A percentile compares a stretch with the other conserved stretches of the same genome.
Conservation (phyloP, 2,888 invertebrate genomes). For the Drosophila engyochracea region DNA sequence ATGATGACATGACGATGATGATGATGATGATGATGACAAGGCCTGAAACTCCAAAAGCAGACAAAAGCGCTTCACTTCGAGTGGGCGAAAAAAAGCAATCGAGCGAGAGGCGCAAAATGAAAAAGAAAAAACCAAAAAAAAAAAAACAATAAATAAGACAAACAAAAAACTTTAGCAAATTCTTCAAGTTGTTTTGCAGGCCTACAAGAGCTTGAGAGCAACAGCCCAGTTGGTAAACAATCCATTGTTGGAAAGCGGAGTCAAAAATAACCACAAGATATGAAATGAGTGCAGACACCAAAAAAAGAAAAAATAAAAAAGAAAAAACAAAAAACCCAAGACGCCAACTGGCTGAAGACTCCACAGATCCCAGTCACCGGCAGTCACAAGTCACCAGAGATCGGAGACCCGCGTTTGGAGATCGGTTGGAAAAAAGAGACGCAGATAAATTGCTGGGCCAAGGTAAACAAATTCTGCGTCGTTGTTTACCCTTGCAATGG, state of each 20-base stretch:
- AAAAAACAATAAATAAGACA: background rate
- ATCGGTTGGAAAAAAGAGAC: conserved; percentile 13
- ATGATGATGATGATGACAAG: conserved; percentile 26
- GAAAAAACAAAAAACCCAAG: background rate
- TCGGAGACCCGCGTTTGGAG: background rate
- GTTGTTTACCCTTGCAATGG: conserved; percentile 38
- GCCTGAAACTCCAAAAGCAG: conserved; percentile 10
- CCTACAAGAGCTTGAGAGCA: conserved; percentile 37
- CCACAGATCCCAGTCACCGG: background rate
- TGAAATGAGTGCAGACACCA: conserved; percentile 34
- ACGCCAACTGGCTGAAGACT: conserved; percentile 1
- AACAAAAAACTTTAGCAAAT: conserved; percentile 46
- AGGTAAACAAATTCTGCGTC: conserved; percentile 53
- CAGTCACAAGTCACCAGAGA: background rate
- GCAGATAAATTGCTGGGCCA: conserved; percentile 59
- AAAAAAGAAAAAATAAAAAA: background rate
- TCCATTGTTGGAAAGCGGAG: conserved; percentile 42
- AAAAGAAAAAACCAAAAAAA: background rate
- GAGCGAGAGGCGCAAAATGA: background rate
- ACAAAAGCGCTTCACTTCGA: conserved; percentile 34
- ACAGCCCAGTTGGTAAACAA: conserved; percentile 42
- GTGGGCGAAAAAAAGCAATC: conserved; percentile 33
- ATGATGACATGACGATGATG: background rate
- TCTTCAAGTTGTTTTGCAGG: conserved; percentile 50
- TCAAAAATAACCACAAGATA: conserved; percentile 56